Evolutionary conservation across 2,113 vertebrate genomes (phyloP), one percentile per base, ranked within the genome.

Genomic region (Odobenus rosmarus): DNA sequence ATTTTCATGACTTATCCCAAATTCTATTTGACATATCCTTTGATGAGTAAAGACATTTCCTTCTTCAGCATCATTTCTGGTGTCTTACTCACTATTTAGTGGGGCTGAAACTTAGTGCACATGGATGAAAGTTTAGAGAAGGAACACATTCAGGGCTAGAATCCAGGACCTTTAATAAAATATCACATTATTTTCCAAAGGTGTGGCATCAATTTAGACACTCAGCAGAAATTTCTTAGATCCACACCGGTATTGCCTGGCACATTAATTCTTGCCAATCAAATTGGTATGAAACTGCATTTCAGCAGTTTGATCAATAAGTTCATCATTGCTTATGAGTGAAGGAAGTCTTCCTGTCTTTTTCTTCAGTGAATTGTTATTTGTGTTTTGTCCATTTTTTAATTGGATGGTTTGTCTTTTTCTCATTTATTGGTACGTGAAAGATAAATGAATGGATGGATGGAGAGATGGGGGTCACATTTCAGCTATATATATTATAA

Each of bases 221-320:
- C 12, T 57, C 19, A 7, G 0, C 1, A 19, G 51, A 76, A 28
- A 24, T 28, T 62, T 51, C 39, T 49, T 28, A 36, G 10, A 4
- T 33, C 42, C 42, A 2, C 0, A 0, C 31, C 2, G 9, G 3
- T 5, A 16, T 15, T 26, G 13, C 42, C 39, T 64, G 71, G 0
- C n/a, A 8, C 4, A 11, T 31, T 33, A 59, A n/a, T 46, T 53
- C 59, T 61, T 69, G 16, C 2, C 31, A 13, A 42, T 36, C 5
- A 14, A 61, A 46, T 79, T 9, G 2, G 16, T 18, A 1, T 4
- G 26, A 76, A 39, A 26, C 15, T 4, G 13, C 14, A 2, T 16
- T 26, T 42, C 10, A 1, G 10, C 1, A 24, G 3, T 95, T 55
- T 31, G 26, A 51, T 24, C 26, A 4, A 62, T 4, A 16, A 0